Evolutionary conservation across 2,113 vertebrate species (phyloP), one percentile per base, ranked within the genome.

Genomic region (Himantopus leucocephalus): DNA sequence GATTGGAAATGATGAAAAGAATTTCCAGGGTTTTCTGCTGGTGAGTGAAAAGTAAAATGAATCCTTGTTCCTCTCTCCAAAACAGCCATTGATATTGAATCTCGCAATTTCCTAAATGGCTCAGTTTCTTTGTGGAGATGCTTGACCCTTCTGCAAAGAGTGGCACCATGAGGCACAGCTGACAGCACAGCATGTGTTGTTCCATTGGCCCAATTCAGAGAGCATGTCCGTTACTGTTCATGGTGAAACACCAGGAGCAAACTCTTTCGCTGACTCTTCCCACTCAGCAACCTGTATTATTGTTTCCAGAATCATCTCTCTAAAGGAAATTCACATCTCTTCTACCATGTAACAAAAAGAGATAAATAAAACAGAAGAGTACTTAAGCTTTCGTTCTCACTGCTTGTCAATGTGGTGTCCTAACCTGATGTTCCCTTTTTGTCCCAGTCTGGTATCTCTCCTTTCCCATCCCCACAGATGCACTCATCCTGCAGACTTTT

Each of bases 271-370:
- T 66, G 63, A 59, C 12, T 74, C 62, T 79, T 87, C 21, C 11
- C 12, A 58, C 12, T 47, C 34, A 34, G 6, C 2, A 1, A 59
- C 12, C 10, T 27, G 7, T 0, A 0, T 17, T 59, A 21, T 5
- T 68, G 3, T 63, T 92, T 89, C 26, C 14, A 34, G 35, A 95
- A 59, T 86, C 8, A 23, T 48, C 9, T 17, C 12, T 52, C 22
- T 50, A 53, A 56, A 66, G 18, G 6, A 66, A 92, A 81, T 52
- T 5, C 8, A n/a, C 13, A 64, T 41, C 6, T 52, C 10, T n/a
- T 35, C 23, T 53, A 18, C 10, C 22, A 23, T n/a, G 32, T 59
- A 67, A 23, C 32, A 85, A 67, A 55, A 76, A 48, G 9, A 50
- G 7, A 2, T 43, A n/a, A 64, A 64, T n/a, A 80, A 55, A 62